phyloP scores from a whole-genome alignment of 2,113 vertebrate genomes.

The Antechinus flavipes region DNA sequence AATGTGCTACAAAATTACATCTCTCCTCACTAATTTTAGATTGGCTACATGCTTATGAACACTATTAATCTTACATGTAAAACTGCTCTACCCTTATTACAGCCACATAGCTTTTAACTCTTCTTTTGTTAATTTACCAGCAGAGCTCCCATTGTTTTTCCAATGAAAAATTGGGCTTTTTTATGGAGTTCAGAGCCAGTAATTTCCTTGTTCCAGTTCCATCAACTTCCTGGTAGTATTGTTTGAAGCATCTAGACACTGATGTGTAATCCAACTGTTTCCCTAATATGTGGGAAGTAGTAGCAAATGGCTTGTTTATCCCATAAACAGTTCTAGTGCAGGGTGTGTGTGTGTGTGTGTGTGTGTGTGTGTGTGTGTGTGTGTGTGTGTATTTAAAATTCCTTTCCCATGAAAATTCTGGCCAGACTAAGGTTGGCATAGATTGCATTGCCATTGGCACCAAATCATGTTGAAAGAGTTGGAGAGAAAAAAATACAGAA shows the following conservation, averaged over 20 bases:
- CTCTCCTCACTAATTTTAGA: constrained; percentile 74
- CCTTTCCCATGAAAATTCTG: constrained; percentile 77
- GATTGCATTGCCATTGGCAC: constrained; percentile 48
- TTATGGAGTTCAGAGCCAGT: constrained; percentile 84
- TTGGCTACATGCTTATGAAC: constrained; percentile 71
- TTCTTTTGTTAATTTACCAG: constrained; percentile 83
- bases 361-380: no score
- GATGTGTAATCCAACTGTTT: constrained; percentile 85
- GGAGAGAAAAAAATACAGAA: constrained; percentile 51
- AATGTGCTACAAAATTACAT: constrained; percentile 52
- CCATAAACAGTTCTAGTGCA: constrained; percentile 78
- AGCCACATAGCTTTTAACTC: constrained; percentile 60
- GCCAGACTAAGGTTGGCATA: constrained; percentile 44
- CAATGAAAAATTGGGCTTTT: constrained; percentile 82
- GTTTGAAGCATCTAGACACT: constrained; percentile 82
- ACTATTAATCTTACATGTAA: constrained; percentile 60
- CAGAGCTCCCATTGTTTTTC: constrained; percentile 80
- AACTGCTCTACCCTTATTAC: constrained; percentile 62
- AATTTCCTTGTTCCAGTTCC: constrained; percentile 86
- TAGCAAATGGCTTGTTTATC: constrained; percentile 79
- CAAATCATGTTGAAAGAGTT: constrained; percentile 10
- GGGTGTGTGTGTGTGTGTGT: neutral
- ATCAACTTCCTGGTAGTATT: constrained; percentile 87
- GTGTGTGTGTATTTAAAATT: neutral
- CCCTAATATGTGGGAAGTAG: constrained; percentile 85